Evolutionary conservation across 2,797 vertebrate genomes (phyloP).

Genomic region (Cephalopachus bancanus): DNA sequence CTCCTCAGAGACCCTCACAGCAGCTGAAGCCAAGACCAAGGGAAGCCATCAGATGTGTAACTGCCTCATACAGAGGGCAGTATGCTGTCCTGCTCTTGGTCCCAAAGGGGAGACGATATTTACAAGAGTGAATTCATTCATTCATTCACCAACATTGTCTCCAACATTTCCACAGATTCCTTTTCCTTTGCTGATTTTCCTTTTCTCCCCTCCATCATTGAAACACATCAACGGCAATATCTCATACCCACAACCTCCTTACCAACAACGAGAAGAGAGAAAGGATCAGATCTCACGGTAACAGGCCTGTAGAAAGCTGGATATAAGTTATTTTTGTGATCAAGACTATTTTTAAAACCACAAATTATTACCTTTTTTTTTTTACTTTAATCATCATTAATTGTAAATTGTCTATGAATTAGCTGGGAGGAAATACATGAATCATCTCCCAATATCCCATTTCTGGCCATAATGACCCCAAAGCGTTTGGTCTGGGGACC

Average conservation of each 20-base stretch:
- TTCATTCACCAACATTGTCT: background rate
- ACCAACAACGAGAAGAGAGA: background rate
- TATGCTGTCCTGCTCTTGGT: background rate
- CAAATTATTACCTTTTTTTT: background rate
- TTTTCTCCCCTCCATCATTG: rapidly evolving
- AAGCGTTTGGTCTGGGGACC: background rate
- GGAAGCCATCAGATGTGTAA: background rate
- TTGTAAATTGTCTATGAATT: background rate
- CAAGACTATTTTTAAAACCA: background rate
- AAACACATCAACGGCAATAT: background rate
- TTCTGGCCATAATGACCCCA: background rate
- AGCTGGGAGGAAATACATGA: rapidly evolving
- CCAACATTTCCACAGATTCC: background rate
- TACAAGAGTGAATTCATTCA: background rate
- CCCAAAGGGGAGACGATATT: background rate
- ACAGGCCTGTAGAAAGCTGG: background rate
- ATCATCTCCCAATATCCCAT: background rate
- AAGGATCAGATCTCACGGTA: background rate
- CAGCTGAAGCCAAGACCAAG: background rate
- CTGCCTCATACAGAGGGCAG: background rate
- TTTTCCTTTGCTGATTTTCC: background rate
- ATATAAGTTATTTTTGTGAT: background rate
- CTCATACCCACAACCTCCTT: background rate
- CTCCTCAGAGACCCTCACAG: background rate
- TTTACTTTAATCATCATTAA: background rate